These are phyloP conservation scores for Dermolepida albohirtum DNA, from an alignment of 2,888 invertebrate genomes.

Conservation along the genomic window DNA sequence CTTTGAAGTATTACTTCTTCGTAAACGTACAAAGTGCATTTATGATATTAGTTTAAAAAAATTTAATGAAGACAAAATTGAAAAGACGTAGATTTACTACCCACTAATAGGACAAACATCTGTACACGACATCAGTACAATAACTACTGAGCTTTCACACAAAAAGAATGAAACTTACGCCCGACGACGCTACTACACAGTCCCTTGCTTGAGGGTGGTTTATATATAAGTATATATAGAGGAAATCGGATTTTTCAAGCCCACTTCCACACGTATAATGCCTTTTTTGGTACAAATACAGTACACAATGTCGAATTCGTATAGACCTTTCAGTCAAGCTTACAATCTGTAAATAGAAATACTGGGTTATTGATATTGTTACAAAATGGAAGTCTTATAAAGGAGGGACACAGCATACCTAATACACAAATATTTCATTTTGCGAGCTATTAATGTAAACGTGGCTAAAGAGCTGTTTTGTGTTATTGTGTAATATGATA, in stretches of 20 bases:
- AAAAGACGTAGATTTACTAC: not conserved
- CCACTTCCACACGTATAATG: slow-evolving; percentile 65
- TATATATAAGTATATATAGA: slow-evolving; percentile 60
- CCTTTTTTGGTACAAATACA: slow-evolving; percentile 56
- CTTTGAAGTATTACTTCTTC: too few relatives aligned
- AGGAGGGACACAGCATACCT: slow-evolving; percentile 49
- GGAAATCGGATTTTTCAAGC: slow-evolving; percentile 67
- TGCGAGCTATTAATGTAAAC: slow-evolving; percentile 3
- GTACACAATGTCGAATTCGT: slow-evolving; percentile 60
- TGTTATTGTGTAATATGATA: too few relatives aligned
- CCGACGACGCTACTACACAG: slow-evolving; percentile 31
- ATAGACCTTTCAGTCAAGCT: slow-evolving; percentile 51
- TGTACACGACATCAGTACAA: slow-evolving; percentile 38
- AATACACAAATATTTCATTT: slow-evolving; percentile 43
- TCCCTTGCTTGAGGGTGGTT: slow-evolving; percentile 58
- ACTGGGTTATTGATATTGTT: slow-evolving; percentile 59
- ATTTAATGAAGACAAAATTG: slow-evolving; percentile 9
- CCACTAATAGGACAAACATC: slow-evolving; percentile 37
- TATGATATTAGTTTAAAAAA: too few relatives aligned
- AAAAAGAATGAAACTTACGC: slow-evolving; percentile 38
- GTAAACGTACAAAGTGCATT: too few relatives aligned
- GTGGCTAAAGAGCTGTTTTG: slow-evolving; percentile 17
- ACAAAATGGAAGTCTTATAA: slow-evolving; percentile 38
- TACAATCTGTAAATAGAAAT: slow-evolving; percentile 55
- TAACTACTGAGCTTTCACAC: slow-evolving; percentile 25